Base-by-base conservation (phyloP, 1,140 invertebrate species). In the Wasmannia auropunctata region DNA sequence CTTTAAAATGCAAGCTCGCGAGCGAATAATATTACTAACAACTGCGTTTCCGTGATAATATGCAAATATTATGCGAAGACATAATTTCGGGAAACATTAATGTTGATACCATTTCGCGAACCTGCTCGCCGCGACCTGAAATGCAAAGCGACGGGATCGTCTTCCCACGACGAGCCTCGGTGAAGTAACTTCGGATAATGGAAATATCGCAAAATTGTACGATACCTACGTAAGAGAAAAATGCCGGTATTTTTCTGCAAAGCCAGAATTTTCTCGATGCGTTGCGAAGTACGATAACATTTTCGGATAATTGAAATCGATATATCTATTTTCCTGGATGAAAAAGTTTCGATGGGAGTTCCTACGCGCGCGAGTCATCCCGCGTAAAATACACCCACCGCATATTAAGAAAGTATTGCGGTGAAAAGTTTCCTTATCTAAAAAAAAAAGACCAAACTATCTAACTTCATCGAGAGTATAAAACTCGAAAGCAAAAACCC, bases 11-110 rank as follows among this genome's bases (percentile, higher is more conserved):
- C 76, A 19, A 51, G 31, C 28, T 43, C n/a, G 72, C 40, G 40
- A 22, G 40, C 40, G 37, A 46, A 79, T 65, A 79, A 51, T 7
- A 67, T 79, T n/a, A 51, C 60, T 67, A 79, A 67, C n/a, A 60
- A 79, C 60, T 65, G n/a, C 37, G 16, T 40, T 60, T 60, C 31
- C 76, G 31, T 28, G 49, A 79, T 51, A 54, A 31, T 79, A 67
- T 79, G 76, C 49, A 79, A 79, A 79, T 79, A 65, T 65, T 79
- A 79, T 79, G 60, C 76, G n/a, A 79, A 67, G 60, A 67, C 60
- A 79, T 79, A 79, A 79, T 79, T 79, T 67, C 31, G 31, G 76
- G 60, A 51, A 65, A 65, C 76, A 79, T 79, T 79, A 67, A 51
- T 65, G 76, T 54, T 79, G 43, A 65, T 79, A 40, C 34, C 51